These are phyloP conservation scores for Platycercus adscitus DNA, from an alignment of 2,113 vertebrate species.

Conservation along the genomic window DNA sequence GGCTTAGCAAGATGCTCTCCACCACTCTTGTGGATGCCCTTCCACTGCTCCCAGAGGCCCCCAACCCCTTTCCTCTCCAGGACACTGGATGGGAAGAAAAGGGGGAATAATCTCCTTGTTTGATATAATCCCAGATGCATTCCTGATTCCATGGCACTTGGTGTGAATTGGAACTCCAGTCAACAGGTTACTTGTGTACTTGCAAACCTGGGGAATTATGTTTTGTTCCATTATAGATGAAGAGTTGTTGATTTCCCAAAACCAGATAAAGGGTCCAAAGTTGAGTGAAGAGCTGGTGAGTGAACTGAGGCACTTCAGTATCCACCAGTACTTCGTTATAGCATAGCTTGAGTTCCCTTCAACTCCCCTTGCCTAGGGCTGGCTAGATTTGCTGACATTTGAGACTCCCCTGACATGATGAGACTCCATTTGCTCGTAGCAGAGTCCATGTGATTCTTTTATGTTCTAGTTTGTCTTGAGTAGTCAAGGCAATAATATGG, in stretches of 20 bases:
- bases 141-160: not conserved
- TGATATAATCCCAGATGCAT: not conserved
- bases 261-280: not conserved
- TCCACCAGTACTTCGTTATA: not conserved
- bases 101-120: not conserved
- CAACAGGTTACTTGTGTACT: accelerated
- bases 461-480: not conserved
- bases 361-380: not conserved
- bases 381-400: not conserved
- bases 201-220: not conserved
- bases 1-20: slow-evolving; percentile 26
- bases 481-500: not conserved
- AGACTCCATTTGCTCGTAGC: not conserved
- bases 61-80: not conserved
- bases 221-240: not conserved
- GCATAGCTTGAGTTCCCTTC: not conserved
- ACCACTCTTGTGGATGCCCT: not conserved
- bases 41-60: slow-evolving; percentile 34
- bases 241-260: not conserved
- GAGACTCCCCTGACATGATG: accelerated
- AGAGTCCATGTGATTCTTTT: not conserved
- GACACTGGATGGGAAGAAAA: slow-evolving; percentile 16
- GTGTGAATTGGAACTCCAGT: not conserved
- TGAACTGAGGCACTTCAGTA: not conserved
- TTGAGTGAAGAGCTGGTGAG: not conserved